Evolutionary conservation across 2,113 vertebrate genomes (phyloP), one percentile per base, ranked within the genome.

Genomic region (Acanthochromis polyacanthus): DNA sequence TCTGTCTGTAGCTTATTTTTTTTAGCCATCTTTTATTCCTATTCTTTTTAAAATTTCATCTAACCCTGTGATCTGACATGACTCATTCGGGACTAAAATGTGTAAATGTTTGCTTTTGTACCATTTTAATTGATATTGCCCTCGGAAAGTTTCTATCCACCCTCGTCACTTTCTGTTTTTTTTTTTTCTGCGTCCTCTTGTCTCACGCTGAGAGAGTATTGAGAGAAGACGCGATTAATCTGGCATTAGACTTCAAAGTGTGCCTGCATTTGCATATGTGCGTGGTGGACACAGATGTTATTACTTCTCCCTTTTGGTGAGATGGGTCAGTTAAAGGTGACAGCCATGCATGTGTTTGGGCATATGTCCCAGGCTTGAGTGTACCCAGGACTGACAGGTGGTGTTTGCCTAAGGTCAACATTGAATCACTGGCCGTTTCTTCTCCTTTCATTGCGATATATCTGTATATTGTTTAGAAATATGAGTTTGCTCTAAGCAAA

Each of bases 281-380:
- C 65, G 74, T 71, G 30, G 30, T 19, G 38, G 68, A 17, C 28
- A 16, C 71, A 79, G 63, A 85, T 82, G 80, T 70, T 73, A 45
- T 55, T 66, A 17, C 14, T 22, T 71, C 28, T 77, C 50, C 43
- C 57, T 69, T 77, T 75, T 64, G 67, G 58, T 76, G 71, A 52
- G 32, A 60, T 10, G 16, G 51, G 63, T 57, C 69, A 59, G 53
- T 65, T 79, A 76, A 73, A 77, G 68, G 56, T 73, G 64, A 85
- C 28, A 46, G 60, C 23, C 12, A 52, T 64, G 30, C 38, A 9
- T 68, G 20, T 50, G 53, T 59, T 28, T 25, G 4, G 15, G 32
- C 43, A 48, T 64, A 15, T 63, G 68, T 58, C 17, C 56, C 72
- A 63, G 48, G 32, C 59, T 56, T 15, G 28, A 30, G 17, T 72